Evolutionary conservation across 2,888 invertebrate genomes (phyloP), one percentile per base, ranked within the genome.

Genomic region (Biston stratarius): DNA sequence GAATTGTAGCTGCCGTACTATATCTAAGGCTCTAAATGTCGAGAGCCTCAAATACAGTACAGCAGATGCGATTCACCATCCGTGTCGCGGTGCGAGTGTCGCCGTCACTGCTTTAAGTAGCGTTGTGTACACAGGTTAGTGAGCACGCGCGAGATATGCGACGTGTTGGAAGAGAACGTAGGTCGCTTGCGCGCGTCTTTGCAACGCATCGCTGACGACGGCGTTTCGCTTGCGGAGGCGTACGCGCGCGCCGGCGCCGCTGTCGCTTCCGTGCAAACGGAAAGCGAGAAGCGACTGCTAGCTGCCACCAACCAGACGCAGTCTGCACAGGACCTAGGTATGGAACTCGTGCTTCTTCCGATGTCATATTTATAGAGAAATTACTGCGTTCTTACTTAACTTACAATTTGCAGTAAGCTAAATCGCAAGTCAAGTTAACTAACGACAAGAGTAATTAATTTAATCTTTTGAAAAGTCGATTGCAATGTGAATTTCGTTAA

Each of bases 131-230:
- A 12, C 63, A 67, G 69, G 67, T 56, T 88, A 24, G 76, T 58
- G 56, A 82, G 84, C 69, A 82, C 88, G 45, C 88, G 90, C 40
- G 83, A 81, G 66, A 84, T 90, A n/a, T 87, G 88, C 77, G 85
- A 83, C 64, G 87, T 83, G 58, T 77, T 92, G 40, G 84, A 88
- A 67, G 83, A 86, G 53, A 82, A 85, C 75, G 78, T 79, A 69
- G 82, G 77, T 67, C 79, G 87, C 1, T 79, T 91, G 57, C 86
- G 86, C 45, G 82, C 81, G 42, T 78, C 87, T 11, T 73, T 89
- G 61, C 77, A 83, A 12, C 85, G 90, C 44, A 82, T 83, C 75
- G 80, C 83, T 45, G 77, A 75, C 0, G 90, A 90, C 81, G 85
- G 87, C 73, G 79, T 71, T 6, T 80, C 83, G 59, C 80, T 91